phyloP scores from a whole-genome alignment of 2,888 invertebrate species.

The Syrphus vitripennis region DNA sequence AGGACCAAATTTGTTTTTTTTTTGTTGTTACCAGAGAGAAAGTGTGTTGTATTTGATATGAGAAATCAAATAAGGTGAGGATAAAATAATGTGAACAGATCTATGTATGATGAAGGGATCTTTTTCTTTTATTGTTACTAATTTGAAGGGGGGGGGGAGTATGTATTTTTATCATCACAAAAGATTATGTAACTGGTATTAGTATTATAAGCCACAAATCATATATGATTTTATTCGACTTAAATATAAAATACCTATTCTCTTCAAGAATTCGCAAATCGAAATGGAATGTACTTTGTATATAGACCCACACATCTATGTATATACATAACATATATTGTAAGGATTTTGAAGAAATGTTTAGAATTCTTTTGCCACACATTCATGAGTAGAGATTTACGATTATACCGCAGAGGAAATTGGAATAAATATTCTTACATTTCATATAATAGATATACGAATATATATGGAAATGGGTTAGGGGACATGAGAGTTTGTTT shows the following conservation, averaged over 20 bases:
- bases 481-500: not conserved
- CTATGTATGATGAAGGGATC: conserved; percentile 12
- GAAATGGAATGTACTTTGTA: not conserved
- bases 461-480: not conserved
- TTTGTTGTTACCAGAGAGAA: not conserved
- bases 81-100: not conserved
- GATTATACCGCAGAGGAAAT: conserved; percentile 60
- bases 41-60: not conserved
- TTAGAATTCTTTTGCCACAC: not conserved
- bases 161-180: not conserved
- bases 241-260: not conserved
- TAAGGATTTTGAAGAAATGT: not conserved
- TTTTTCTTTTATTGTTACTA: not conserved
- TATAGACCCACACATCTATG: no score
- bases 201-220: conserved; percentile 1
- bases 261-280: not conserved
- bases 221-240: not conserved
- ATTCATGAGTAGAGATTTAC: conserved; percentile 31
- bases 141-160: conserved; percentile 13
- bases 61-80: not conserved
- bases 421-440: conserved; percentile 40
- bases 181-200: not conserved
- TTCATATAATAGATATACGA: not conserved
- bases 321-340: no score
- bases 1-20: conserved; percentile 25